Base-by-base conservation (phyloP, 1,140 invertebrate species). In the Aphidius gifuensis region DNA sequence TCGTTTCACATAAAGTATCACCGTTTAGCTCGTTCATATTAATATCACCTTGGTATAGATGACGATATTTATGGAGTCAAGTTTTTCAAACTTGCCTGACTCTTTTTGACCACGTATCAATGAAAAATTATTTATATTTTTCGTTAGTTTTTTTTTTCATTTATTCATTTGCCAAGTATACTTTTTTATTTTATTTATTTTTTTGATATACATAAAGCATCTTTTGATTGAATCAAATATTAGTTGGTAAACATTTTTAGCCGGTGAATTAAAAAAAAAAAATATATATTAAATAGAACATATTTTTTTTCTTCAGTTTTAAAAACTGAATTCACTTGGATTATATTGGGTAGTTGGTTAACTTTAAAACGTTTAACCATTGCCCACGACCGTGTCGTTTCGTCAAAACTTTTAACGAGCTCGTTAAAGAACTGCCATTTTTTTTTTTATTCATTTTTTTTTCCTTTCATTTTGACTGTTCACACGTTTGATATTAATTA, bases 361-460 rank as follows among this genome's bases (percentile, higher is more conserved):
- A 59, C 23, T 40, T 42, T 9, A 59, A 50, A 59, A 46, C 47
- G 39, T 50, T 59, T 59, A 42, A 43, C 40, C 39, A 55, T 46
- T 46, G 43, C 56, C 7, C 21, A n/a, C 56, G 45, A 21, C n/a
- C 43, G 16, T 58, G 49, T 39, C 11, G 11, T 23, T 58, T 53
- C n/a, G 45, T 44, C 43, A 38, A 44, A 60, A 60, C 49, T 60
- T 60, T 60, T 60, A 60, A 60, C 59, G 40, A 60, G 49, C 59
- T 60, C 59, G 59, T 60, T 60, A 45, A 38, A n/a, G 51, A 32
- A 43, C 45, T 60, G 21, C 21, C 23, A 32, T 32, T 32, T 32
- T 32, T 32, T 40, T 56, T 40, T 16, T 7, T 7, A 49, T 53
- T 39, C 38, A 9, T 53, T 39, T 53, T 5, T 39, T 9, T 46